Percentiles rank a stretch among this genome's conserved stretches.
Conservation (phyloP, 2,113 vertebrate species). For the Gadus chalcogrammus region DNA sequence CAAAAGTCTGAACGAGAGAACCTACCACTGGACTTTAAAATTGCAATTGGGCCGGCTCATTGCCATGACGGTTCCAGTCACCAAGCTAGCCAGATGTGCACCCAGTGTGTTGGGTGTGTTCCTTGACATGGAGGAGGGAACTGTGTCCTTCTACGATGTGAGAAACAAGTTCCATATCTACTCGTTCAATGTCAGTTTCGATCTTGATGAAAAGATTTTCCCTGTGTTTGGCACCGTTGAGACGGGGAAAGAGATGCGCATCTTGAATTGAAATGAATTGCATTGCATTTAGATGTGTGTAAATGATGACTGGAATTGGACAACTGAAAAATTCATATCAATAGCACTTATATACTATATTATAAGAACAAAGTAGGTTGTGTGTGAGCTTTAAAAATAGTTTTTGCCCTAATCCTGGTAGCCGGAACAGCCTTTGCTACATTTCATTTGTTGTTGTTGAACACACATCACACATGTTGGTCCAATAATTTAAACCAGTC, state of each 20-base stretch:
- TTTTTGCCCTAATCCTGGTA: too few species aligned
- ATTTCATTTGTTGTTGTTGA: too few species aligned
- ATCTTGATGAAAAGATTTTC: slow-evolving; percentile 28
- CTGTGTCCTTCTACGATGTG: slow-evolving; percentile 47
- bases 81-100: slow-evolving; percentile 16
- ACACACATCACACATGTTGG: too few species aligned
- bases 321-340: too few species aligned
- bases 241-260: slow-evolving; percentile 30
- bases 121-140: slow-evolving; percentile 39
- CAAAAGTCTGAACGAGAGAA: slow-evolving; percentile 23
- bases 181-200: slow-evolving; percentile 35
- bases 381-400: too few species aligned
- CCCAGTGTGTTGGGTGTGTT: slow-evolving; percentile 39
- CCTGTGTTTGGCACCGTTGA: slow-evolving; percentile 48
- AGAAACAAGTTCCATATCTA: slow-evolving; percentile 32
- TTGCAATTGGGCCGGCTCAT: slow-evolving; percentile 34
- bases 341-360: too few species aligned
- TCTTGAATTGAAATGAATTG: background rate
- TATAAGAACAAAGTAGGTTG: too few species aligned
- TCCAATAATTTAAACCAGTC: too few species aligned
- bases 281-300: too few species aligned
- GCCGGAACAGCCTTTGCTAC: too few species aligned
- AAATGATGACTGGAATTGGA: too few species aligned
- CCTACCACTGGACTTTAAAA: slow-evolving; percentile 45
- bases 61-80: slow-evolving; percentile 34